Conservation (phyloP, 2,113 vertebrate genomes). For the Sula dactylatra region DNA sequence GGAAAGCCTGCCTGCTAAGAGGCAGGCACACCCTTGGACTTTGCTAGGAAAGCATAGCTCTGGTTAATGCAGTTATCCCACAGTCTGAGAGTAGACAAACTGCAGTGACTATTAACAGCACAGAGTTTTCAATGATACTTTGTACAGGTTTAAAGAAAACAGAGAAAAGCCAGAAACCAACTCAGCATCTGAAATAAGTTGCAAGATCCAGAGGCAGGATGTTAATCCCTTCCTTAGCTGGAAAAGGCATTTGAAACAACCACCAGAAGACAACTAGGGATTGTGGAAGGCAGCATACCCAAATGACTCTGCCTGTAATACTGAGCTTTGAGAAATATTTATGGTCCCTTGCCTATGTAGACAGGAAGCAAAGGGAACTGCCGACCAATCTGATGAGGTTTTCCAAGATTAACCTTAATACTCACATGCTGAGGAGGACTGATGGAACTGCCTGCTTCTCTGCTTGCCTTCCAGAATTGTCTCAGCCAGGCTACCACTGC, state of each 20-base stretch:
- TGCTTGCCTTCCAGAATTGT: background rate
- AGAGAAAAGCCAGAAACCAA: background rate
- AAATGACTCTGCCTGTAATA: background rate
- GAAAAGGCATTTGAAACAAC: background rate
- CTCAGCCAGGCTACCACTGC: accelerated
- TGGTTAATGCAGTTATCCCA: accelerated
- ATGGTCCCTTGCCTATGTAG: accelerated
- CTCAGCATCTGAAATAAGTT: background rate
- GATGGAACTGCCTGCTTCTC: background rate
- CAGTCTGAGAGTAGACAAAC: accelerated
- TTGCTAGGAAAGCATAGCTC: background rate
- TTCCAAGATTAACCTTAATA: background rate
- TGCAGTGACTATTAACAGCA: background rate
- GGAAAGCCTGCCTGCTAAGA: background rate
- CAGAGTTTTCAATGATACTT: background rate
- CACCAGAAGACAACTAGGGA: background rate
- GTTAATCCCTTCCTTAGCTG: background rate
- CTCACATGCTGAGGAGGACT: background rate
- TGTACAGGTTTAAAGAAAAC: background rate
- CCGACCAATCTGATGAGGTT: background rate
- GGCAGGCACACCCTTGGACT: accelerated
- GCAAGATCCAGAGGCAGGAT: background rate
- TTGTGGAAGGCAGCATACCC: background rate
- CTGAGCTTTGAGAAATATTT: background rate
- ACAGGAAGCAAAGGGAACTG: background rate